These are phyloP conservation scores for Tenualosa ilisha DNA, from an alignment of 2,797 vertebrate genomes.

Conservation along the genomic window DNA sequence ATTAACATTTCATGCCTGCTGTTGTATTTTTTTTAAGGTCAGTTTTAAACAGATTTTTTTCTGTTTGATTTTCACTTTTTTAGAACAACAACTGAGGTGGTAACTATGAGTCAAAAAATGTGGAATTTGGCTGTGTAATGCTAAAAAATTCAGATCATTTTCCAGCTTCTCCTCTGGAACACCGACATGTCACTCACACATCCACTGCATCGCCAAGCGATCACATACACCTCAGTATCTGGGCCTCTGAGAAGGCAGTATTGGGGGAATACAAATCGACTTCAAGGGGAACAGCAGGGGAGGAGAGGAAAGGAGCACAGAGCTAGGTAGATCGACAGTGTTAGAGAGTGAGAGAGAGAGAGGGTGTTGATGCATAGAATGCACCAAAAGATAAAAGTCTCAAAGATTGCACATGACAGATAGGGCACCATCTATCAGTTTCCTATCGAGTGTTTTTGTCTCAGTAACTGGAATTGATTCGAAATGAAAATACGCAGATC, in stretches of 20 bases:
- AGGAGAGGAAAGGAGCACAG: slow-evolving; percentile 39
- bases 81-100: slow-evolving; percentile 36
- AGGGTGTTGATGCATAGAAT: slow-evolving; percentile 41
- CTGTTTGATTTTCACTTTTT: not conserved
- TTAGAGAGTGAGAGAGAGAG: slow-evolving; percentile 25
- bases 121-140: slow-evolving; percentile 52
- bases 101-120: slow-evolving; percentile 38
- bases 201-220: slow-evolving; percentile 45
- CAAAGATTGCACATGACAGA: slow-evolving; percentile 57
- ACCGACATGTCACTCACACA: slow-evolving; percentile 65
- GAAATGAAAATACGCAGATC: slow-evolving; percentile 45
- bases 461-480: slow-evolving; percentile 43
- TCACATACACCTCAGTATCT: slow-evolving; percentile 49
- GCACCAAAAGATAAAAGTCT: slow-evolving; percentile 50
- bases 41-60: not conserved
- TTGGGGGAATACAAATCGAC: slow-evolving; percentile 56
- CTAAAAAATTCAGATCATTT: slow-evolving; percentile 64
- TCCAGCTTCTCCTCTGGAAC: slow-evolving; percentile 53
- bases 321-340: slow-evolving; percentile 11
- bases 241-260: slow-evolving; percentile 39
- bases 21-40: not conserved
- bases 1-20: not conserved
- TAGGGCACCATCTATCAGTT: slow-evolving; percentile 50
- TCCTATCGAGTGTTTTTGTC: slow-evolving; percentile 34
- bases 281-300: slow-evolving; percentile 28